Conservation (phyloP, 2,888 invertebrate species). For the Rhabditoides inermis region DNA sequence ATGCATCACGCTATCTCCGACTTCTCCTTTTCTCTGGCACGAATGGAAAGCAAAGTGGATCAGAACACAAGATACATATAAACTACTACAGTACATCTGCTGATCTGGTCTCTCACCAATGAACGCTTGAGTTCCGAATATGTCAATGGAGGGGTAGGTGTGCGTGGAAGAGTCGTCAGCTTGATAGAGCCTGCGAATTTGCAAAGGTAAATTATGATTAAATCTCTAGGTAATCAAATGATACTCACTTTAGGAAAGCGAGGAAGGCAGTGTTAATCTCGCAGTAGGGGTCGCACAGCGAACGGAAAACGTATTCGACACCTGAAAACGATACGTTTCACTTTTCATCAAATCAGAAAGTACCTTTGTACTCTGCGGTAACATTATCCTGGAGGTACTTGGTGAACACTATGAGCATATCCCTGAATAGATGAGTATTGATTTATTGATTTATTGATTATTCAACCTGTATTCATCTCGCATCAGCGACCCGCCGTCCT, state of each 20-base stretch:
- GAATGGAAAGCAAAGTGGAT: not conserved
- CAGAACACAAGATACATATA: constrained; percentile 1
- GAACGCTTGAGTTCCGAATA: constrained; percentile 43
- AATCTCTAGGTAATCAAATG: not conserved
- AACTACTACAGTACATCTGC: no score
- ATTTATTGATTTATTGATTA: not conserved
- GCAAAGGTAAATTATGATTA: not conserved
- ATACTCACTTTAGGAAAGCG: constrained; percentile 33
- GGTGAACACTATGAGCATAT: constrained; percentile 31
- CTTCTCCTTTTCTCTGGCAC: not conserved
- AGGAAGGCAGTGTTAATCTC: constrained; percentile 46
- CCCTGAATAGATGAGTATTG: constrained; percentile 31
- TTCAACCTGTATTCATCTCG: constrained; percentile 1
- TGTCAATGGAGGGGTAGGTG: constrained; percentile 42
- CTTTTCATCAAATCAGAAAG: constrained; percentile 8
- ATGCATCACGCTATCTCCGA: not conserved
- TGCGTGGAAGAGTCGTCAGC: constrained; percentile 29
- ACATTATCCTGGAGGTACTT: constrained; percentile 40
- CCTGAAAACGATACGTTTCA: not conserved
- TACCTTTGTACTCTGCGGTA: constrained; percentile 11
- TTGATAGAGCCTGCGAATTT: constrained; percentile 24
- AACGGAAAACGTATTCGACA: not conserved
- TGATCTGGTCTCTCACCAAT: constrained; percentile 40
- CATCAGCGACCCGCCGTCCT: constrained; percentile 37
- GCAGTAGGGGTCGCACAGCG: constrained; percentile 45